Conservation (phyloP, 2,888 invertebrate species). For the Sialis fuliginosa region DNA sequence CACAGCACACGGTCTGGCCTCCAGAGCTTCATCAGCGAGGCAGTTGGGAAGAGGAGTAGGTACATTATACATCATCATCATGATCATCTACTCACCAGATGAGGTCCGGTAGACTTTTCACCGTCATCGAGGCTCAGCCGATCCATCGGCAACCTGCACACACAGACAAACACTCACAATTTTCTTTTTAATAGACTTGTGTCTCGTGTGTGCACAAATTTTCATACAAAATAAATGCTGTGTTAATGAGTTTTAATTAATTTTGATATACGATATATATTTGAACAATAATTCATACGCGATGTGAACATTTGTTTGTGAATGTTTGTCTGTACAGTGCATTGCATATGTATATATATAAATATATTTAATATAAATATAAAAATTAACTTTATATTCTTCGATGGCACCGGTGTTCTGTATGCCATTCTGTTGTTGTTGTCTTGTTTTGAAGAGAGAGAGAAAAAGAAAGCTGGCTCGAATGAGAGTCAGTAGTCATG, state of each 20-base stretch:
- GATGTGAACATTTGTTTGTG: background rate
- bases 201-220: background rate
- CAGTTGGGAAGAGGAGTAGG: no score
- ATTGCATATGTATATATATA: slow-evolving; percentile 1
- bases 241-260: background rate
- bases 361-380: background rate
- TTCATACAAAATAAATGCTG: background rate
- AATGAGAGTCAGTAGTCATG: no score
- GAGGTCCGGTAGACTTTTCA: no score
- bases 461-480: no score
- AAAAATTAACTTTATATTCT: no score
- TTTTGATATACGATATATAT: background rate
- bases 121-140: background rate
- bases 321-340: slow-evolving; percentile 3
- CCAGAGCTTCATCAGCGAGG: no score
- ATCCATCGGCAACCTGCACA: slow-evolving; percentile 1
- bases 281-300: background rate
- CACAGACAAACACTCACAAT: slow-evolving; percentile 3
- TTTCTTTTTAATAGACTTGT: background rate
- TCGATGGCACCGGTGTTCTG: no score
- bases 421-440: no score
- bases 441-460: no score
- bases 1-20: no score
- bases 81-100: no score
- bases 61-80: no score